These are phyloP conservation scores for Macaca mulatta DNA, from an alignment of 2,113 vertebrate species.

Conservation along the genomic window DNA sequence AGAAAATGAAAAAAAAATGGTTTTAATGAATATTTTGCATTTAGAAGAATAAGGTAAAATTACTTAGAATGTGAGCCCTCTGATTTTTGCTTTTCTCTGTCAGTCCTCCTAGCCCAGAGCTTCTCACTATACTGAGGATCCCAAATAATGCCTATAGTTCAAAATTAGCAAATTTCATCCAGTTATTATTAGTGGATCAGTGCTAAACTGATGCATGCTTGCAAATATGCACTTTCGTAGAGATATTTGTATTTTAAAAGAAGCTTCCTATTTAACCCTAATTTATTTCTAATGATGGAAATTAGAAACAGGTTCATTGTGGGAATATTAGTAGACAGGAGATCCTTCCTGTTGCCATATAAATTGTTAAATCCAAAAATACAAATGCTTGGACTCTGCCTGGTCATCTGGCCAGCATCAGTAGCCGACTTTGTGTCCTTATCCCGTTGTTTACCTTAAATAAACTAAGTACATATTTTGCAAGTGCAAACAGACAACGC, in stretches of 20 bases:
- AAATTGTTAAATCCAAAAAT: not conserved
- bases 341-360: not conserved
- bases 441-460: not conserved
- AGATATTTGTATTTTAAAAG: not conserved
- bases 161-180: not conserved
- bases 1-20: not conserved
- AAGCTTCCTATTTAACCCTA: not conserved
- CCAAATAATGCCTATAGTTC: not conserved
- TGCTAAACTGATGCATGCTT: not conserved
- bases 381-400: not conserved
- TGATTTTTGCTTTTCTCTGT: not conserved
- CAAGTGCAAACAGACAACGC: not conserved
- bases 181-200: not conserved
- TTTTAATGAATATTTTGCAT: not conserved
- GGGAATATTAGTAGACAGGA: not conserved
- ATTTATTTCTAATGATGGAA: not conserved
- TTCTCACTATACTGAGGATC: not conserved
- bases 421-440: not conserved
- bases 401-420: not conserved
- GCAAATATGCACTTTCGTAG: not conserved
- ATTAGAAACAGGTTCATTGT: not conserved
- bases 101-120: not conserved
- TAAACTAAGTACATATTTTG: not conserved
- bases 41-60: constrained; percentile 1
- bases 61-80: not conserved